Evolutionary conservation across 64 coral and sea anemone genomes (phyloP), one percentile per base, ranked within the genome.

Genomic region (Stylophora pistillata): DNA sequence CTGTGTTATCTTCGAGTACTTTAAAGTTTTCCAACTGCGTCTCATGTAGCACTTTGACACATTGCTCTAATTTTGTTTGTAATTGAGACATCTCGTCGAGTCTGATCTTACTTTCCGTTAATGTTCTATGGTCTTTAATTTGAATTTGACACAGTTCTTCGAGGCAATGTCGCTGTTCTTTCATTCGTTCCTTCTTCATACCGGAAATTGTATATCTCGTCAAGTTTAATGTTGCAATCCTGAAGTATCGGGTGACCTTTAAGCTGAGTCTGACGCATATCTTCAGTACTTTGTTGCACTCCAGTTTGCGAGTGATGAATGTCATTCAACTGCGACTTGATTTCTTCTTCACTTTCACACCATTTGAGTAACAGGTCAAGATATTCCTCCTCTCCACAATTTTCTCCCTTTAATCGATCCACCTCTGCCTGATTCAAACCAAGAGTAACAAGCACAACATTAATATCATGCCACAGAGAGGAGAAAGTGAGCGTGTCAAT

Each of bases 341-440:
- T 63, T 20, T 76, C 32, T 18, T 83, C 56, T 30, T 85, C 81
- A 27, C 74, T 72, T 55, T 82, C 66, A 47, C 52, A 13, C 88
- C 88, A 89, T n/a, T 89, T 75, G 30, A 53, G n/a, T 9, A 89
- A 69, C 53, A 55, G 70, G 15, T 23, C 31, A 79, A 47, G 71
- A 61, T 84, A 83, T 20, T 92, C 83, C 26, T 74, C 61, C 55
- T 71, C 68, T 21, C 90, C 83, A 20, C 85, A 72, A 14, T 82
- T 82, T 69, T 73, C 61, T 31, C 41, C 73, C 64, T 92, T 92
- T 27, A 92, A 55, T 70, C 56, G 57, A 33, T 92, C 83, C 55
- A 92, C 78, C 34, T 77, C 85, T 33, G 56, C 71, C 57, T 87
- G 91, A 87, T 86, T 74, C 58, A 87, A 69, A 11, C 91, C 85